phyloP scores from a whole-genome alignment of 1,140 invertebrate genomes.

The Drosophila kurseongensis region DNA sequence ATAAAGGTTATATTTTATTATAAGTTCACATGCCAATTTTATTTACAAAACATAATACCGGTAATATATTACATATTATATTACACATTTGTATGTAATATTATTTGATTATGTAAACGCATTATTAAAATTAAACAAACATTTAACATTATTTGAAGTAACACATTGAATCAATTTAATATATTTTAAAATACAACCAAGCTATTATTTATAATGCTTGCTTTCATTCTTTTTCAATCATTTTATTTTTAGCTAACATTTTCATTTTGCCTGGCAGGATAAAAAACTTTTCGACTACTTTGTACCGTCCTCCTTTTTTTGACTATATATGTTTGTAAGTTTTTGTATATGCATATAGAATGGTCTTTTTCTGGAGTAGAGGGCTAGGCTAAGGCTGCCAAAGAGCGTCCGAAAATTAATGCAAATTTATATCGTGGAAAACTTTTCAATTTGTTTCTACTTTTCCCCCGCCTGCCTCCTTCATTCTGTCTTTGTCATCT shows the following conservation, averaged over 20 bases:
- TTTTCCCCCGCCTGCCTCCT: conserved; percentile 6
- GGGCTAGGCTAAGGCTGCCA: conserved; percentile 16
- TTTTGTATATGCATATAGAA: conserved; percentile 10
- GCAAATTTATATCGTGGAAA: conserved; percentile 78
- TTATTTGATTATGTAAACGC: too few species aligned
- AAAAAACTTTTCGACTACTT: neutral
- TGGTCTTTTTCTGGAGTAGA: conserved; percentile 1
- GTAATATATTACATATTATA: too few species aligned
- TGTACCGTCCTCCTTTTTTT: neutral
- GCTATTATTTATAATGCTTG: too few species aligned
- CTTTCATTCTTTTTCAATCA: too few species aligned
- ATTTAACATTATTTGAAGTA: too few species aligned
- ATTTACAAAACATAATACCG: too few species aligned
- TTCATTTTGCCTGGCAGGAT: neutral
- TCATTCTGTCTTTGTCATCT: conserved; percentile 15
- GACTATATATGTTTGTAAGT: neutral
- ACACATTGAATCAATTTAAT: too few species aligned
- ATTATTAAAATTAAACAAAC: too few species aligned
- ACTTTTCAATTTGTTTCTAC: conserved; percentile 77
- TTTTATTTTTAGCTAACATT: neutral
- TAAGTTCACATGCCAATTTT: too few species aligned
- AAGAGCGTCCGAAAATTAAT: conserved; percentile 67
- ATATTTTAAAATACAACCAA: too few species aligned
- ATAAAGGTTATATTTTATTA: neutral
- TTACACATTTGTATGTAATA: too few species aligned